Evolutionary conservation across 2,113 vertebrate genomes (phyloP).

Genomic region (Rhombomys opimus): DNA sequence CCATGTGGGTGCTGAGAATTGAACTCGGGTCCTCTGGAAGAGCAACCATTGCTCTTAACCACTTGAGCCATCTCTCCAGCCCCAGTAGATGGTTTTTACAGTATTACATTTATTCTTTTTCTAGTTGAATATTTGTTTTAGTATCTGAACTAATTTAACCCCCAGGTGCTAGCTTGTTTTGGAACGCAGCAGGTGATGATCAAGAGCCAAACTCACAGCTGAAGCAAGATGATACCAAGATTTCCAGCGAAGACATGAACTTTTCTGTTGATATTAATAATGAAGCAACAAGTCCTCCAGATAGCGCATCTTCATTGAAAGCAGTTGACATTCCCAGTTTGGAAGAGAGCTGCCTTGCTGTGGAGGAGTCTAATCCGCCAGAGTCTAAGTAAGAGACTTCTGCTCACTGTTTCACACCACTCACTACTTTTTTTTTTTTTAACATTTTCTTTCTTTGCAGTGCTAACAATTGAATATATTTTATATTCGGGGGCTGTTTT

Average conservation of each 20-base stretch:
- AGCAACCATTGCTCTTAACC: too few relatives aligned
- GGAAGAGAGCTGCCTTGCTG: conserved; percentile 85
- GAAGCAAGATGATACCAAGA: conserved; percentile 86
- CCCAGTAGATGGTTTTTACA: not conserved
- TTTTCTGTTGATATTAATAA: conserved; percentile 87
- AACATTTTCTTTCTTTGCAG: not conserved
- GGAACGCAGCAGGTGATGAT: conserved; percentile 85
- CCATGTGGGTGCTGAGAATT: too few relatives aligned
- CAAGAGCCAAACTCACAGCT: conserved; percentile 67
- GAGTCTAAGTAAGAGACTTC: conserved; percentile 82
- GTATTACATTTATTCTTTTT: not conserved
- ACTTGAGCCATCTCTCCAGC: too few relatives aligned
- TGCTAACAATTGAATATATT: not conserved
- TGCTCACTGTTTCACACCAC: not conserved
- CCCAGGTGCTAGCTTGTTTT: conserved; percentile 95
- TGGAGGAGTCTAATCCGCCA: conserved; percentile 79
- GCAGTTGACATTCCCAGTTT: conserved; percentile 89
- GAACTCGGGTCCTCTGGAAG: too few relatives aligned
- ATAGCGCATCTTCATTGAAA: conserved; percentile 86
- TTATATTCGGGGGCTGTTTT: not conserved
- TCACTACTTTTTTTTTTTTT: not conserved
- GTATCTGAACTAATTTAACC: conserved; percentile 7
- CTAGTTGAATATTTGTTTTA: conserved; percentile 18
- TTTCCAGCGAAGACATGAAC: conserved; percentile 86
- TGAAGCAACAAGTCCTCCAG: conserved; percentile 83